Conservation (phyloP, 2,797 vertebrate genomes). For the Hippocampus kuda region DNA sequence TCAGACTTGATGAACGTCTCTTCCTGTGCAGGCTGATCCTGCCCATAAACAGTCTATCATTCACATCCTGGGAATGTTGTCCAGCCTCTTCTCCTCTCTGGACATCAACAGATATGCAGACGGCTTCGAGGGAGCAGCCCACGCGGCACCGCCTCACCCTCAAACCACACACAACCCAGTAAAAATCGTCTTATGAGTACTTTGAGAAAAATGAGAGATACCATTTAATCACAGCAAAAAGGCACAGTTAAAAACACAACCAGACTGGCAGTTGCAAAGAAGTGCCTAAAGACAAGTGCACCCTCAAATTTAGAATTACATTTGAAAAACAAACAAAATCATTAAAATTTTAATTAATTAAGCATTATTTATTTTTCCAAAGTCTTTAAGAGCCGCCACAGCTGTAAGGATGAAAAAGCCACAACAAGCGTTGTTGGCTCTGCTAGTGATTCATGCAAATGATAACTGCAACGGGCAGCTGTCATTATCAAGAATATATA, state of each 20-base stretch:
- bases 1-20: neutral
- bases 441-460: too few species aligned
- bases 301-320: too few species aligned
- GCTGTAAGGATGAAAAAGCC: too few species aligned
- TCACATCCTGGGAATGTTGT: conserved; percentile 88
- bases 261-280: too few species aligned
- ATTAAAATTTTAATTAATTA: neutral
- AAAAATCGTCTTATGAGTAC: conserved; percentile 8
- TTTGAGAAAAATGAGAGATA: too few species aligned
- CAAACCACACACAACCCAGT: conserved; percentile 80
- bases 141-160: conserved; percentile 64
- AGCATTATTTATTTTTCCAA: neutral
- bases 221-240: too few species aligned
- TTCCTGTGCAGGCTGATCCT: conserved; percentile 72
- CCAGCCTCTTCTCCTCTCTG: conserved; percentile 90
- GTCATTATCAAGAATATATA: too few species aligned
- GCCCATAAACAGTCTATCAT: conserved; percentile 82
- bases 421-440: too few species aligned
- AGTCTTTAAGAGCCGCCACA: too few species aligned
- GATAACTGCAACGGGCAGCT: too few species aligned
- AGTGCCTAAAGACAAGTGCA: too few species aligned
- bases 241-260: too few species aligned
- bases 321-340: neutral
- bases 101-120: conserved; percentile 82
- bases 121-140: conserved; percentile 65